Base-by-base conservation (phyloP, 2,888 invertebrate genomes). In the Schizaphis graminum region DNA sequence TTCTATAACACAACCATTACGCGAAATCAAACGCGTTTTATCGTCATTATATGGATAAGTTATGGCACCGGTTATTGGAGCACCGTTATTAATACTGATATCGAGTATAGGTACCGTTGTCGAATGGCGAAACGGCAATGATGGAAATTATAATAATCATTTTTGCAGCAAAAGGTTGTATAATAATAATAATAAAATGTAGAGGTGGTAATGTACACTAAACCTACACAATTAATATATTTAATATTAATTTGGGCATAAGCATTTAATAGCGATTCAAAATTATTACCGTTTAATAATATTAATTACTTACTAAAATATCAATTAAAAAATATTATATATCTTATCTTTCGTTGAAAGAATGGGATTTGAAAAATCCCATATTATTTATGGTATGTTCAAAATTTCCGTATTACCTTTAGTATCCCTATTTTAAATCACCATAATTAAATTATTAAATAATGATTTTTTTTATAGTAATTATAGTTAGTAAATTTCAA, bases 21-120 rank as follows among this genome's bases (percentile, higher is more conserved):
- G 16, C 44, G 86, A 92, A 92, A 92, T 92, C 86, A 47, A 87
- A 87, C 47, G 85, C n/a, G 85, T 92, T 57, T 61, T 87, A 47
- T 87, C 61, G 91, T 47, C 91, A 49, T 92, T 92, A 57, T 47
- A 91, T 57, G 47, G 86, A 61, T 47, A 61, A 92, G 57, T 92
- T 92, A 92, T 87, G 35, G 61, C 26, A 7, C 35, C 86, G 86
- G 35, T 91, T 91, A 57, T 86, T 26, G 5, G 26, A 61, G 26
- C 86, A 49, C 61, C 49, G 86, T 92, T 87, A 77, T 35, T 77
- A 86, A 92, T 92, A 87, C 47, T 26, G 35, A 92, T 87, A 57
- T 61, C 35, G 56, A 57, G n/a, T 57, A 28, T 10, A n/a, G n/a
- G 21, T 21, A 3, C 13, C 10, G 84, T 21, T 13, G 13, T 41